Percentiles rank a stretch among this genome's conserved stretches.
Conservation (phyloP, 1,140 invertebrate genomes). For the Drosophila prosaltans region DNA sequence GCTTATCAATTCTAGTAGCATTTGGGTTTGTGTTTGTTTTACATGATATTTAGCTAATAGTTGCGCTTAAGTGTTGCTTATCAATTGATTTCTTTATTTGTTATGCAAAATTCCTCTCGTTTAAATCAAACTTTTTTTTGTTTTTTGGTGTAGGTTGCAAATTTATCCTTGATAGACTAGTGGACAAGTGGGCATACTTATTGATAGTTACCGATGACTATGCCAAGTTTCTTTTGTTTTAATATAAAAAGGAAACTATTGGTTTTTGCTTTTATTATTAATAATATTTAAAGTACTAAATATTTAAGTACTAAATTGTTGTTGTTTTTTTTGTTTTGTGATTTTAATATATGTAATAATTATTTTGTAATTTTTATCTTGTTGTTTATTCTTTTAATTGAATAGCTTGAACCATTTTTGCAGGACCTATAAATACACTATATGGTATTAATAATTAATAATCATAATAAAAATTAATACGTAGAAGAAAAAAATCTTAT, state of each 20-base stretch:
- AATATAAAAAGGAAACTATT: conserved; percentile 25
- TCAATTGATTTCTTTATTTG: conserved; percentile 30
- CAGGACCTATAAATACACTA: conserved; percentile 75
- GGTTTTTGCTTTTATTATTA: conserved; percentile 36
- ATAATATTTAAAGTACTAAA: conserved; percentile 12
- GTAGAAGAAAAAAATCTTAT: conserved; percentile 80
- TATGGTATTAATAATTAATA: conserved; percentile 59
- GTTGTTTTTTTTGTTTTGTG: conserved; percentile 5
- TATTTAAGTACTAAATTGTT: conserved; percentile 16
- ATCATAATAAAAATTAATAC: conserved; percentile 81
- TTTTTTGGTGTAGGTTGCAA: conserved; percentile 28
- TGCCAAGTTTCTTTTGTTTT: conserved; percentile 43
- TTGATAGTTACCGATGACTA: conserved; percentile 32
- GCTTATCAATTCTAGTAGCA: conserved; percentile 79
- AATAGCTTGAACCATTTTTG: conserved; percentile 75
- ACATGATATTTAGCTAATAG: conserved; percentile 80
- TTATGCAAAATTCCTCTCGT: conserved; percentile 41
- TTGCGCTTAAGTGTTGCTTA: conserved; percentile 64
- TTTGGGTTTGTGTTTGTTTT: conserved; percentile 73
- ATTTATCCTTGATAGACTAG: conserved; percentile 25
- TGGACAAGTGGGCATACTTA: conserved; percentile 12
- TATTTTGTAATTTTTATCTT: conserved; percentile 61
- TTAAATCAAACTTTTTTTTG: conserved; percentile 60
- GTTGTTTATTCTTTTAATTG: conserved; percentile 64
- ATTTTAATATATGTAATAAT: conserved; percentile 69